These are phyloP conservation scores for Cephus nigrinus DNA, from an alignment of 2,888 invertebrate genomes.

Conservation along the genomic window DNA sequence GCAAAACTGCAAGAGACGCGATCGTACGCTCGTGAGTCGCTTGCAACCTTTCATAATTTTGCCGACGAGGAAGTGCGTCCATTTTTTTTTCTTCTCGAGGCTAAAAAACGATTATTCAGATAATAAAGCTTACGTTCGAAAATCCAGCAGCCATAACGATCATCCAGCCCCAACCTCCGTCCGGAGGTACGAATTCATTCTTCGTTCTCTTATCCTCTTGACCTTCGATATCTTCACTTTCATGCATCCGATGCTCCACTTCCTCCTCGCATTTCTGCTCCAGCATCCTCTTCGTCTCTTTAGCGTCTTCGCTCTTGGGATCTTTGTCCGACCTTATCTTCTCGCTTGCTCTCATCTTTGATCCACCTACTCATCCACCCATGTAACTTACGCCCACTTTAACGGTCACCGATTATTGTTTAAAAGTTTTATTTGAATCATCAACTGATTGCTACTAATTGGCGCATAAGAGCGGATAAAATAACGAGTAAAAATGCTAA, in stretches of 20 bases:
- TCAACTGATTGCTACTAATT: not conserved
- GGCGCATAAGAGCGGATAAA: not conserved
- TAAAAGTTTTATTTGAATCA: not conserved
- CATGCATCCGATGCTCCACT: not conserved
- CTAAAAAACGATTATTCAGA: not conserved
- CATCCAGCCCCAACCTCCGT: constrained; percentile 84
- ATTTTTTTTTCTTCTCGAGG: not conserved
- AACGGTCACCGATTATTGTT: not conserved
- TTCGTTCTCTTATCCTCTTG: not conserved
- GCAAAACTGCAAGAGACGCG: constrained; percentile 70
- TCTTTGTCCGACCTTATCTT: not conserved
- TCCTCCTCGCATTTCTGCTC: not conserved
- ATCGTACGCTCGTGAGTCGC: not conserved
- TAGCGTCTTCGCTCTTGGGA: not conserved
- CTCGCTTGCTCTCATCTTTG: not conserved
- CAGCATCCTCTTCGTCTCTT: not conserved
- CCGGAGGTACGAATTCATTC: constrained; percentile 74
- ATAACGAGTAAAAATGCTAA: not conserved
- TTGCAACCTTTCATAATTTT: not conserved
- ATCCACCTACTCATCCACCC: no score
- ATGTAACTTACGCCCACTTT: not conserved
- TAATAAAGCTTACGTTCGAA: constrained; percentile 74
- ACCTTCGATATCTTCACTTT: not conserved
- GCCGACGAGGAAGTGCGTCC: not conserved
- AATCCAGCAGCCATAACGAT: constrained; percentile 78